Evolutionary conservation across 2,797 vertebrate species (phyloP).

Genomic region (Phrynocephalus guinanensis): DNA sequence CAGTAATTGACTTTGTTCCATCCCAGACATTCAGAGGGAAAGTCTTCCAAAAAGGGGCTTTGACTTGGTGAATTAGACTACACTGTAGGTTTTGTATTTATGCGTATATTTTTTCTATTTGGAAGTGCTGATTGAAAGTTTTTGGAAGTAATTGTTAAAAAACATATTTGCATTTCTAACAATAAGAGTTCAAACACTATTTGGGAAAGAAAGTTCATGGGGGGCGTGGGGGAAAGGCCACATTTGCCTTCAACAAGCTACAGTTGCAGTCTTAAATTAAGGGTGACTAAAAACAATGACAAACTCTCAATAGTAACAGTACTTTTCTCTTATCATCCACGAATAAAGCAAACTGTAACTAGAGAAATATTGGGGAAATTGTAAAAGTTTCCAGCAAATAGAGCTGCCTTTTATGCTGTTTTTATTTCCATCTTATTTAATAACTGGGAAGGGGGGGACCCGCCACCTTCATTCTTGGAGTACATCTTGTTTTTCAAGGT

Average conservation of each 20-base stretch:
- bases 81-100: conserved; percentile 75
- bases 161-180: conserved; percentile 80
- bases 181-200: conserved; percentile 79
- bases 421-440: conserved; percentile 56
- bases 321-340: conserved; percentile 40
- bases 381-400: conserved; percentile 48
- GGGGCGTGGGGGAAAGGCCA: conserved; percentile 62
- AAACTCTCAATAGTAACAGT: conserved; percentile 62
- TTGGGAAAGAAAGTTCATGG: conserved; percentile 72
- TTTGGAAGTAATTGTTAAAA: conserved; percentile 79
- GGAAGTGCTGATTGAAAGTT: conserved; percentile 78
- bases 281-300: conserved; percentile 68
- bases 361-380: conserved; percentile 52
- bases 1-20: conserved; percentile 84
- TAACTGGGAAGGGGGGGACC: not conserved
- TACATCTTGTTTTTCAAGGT: conserved; percentile 58
- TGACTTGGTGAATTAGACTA: conserved; percentile 78
- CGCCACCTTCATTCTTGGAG: conserved; percentile 4
- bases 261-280: conserved; percentile 78
- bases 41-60: conserved; percentile 74
- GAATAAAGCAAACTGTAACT: conserved; percentile 37
- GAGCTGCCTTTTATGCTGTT: conserved; percentile 60
- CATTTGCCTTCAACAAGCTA: conserved; percentile 78
- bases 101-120: conserved; percentile 78
- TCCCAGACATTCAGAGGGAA: conserved; percentile 78